Conservation (phyloP, 2,888 invertebrate species). For the Apeira syringaria region DNA sequence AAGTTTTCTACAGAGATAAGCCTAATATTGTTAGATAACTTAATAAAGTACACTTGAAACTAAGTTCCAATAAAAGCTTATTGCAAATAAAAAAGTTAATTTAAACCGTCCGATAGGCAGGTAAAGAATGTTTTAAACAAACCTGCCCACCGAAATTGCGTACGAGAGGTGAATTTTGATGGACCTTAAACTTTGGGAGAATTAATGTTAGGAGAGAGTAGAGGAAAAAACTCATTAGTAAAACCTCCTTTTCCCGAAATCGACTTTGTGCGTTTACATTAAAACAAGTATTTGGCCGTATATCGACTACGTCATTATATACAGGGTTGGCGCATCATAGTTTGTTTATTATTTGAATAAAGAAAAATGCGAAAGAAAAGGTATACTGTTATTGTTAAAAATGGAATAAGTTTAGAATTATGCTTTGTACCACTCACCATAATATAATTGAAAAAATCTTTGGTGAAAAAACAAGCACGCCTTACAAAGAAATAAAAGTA, state of each 20-base stretch:
- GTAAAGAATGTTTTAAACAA: slow-evolving; percentile 33
- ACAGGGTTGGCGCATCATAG: slow-evolving; percentile 12
- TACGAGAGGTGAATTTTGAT: slow-evolving; percentile 50
- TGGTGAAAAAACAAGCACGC: too few relatives aligned
- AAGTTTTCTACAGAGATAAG: slow-evolving; percentile 24
- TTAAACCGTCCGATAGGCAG: slow-evolving; percentile 25
- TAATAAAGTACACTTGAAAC: slow-evolving; percentile 20
- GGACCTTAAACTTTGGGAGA: slow-evolving; percentile 27
- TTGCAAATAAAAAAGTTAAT: slow-evolving; percentile 19
- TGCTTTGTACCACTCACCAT: too few relatives aligned
- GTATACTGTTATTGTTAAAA: too few relatives aligned
- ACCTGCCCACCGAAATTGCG: slow-evolving; percentile 43
- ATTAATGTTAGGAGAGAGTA: slow-evolving; percentile 27
- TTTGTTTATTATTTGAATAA: too few relatives aligned
- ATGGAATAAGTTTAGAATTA: too few relatives aligned
- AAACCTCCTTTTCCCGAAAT: slow-evolving; percentile 32
- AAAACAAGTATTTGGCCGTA: slow-evolving; percentile 31
- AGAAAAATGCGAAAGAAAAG: too few relatives aligned
- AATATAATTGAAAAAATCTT: too few relatives aligned
- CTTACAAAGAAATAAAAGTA: too few relatives aligned
- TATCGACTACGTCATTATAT: slow-evolving; percentile 5
- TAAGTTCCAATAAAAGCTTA: slow-evolving; percentile 22
- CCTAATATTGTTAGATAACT: slow-evolving; percentile 27
- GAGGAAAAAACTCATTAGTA: slow-evolving; percentile 42
- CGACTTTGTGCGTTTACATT: slow-evolving; percentile 34